These are phyloP conservation scores for Crenichthys baileyi DNA, from an alignment of 2,797 vertebrate species.

Conservation along the genomic window DNA sequence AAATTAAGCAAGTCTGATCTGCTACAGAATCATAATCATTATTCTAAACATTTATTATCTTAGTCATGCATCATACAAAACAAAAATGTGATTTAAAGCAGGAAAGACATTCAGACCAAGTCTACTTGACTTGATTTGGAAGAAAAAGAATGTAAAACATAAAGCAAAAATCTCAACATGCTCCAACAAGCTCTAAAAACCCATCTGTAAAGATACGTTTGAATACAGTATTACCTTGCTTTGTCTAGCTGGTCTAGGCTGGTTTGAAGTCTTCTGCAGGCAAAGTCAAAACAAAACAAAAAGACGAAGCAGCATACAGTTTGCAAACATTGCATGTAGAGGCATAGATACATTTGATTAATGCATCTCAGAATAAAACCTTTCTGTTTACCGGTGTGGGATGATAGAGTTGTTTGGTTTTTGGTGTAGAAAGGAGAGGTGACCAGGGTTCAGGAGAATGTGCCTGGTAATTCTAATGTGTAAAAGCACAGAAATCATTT, in stretches of 20 bases:
- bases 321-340: background rate
- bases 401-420: background rate
- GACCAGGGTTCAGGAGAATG: background rate
- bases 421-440: background rate
- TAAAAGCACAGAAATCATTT: background rate
- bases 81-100: background rate
- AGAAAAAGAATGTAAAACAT: background rate
- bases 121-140: background rate
- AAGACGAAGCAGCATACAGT: background rate
- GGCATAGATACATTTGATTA: background rate
- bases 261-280: background rate
- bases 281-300: background rate
- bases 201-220: conserved; percentile 2
- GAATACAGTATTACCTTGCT: background rate
- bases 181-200: background rate
- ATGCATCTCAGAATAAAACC: background rate
- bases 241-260: background rate
- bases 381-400: background rate
- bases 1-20: background rate
- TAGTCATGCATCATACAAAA: background rate
- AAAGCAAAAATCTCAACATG: background rate
- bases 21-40: background rate
- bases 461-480: conserved; percentile 13
- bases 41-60: background rate
- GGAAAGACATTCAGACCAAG: background rate